These are phyloP conservation scores for Paratrypauchen microcephalus DNA, from an alignment of 2,797 vertebrate genomes.

Conservation along the genomic window DNA sequence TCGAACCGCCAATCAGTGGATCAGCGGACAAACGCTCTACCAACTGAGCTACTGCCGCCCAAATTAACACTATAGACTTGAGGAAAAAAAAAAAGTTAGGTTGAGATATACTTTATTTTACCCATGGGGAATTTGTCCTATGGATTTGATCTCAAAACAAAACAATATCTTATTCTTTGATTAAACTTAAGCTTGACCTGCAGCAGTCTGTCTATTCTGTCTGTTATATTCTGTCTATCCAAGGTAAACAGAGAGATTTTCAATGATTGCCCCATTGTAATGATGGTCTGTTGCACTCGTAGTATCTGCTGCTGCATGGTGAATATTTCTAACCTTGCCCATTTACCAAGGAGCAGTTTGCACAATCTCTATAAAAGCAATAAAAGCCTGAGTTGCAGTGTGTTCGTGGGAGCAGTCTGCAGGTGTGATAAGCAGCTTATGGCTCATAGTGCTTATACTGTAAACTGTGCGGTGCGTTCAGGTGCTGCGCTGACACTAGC, in stretches of 20 bases:
- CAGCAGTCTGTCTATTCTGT: not conserved
- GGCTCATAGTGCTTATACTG: conserved; percentile 21
- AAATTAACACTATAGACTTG: too few relatives aligned
- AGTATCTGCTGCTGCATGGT: not conserved
- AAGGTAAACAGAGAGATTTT: not conserved
- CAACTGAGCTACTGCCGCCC: too few relatives aligned
- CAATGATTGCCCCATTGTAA: not conserved
- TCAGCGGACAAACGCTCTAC: too few relatives aligned
- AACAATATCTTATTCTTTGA: not conserved
- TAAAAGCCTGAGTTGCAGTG: conserved; percentile 2
- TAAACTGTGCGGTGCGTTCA: conserved; percentile 24
- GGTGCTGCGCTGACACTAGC: conserved; percentile 21
- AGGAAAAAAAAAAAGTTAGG: too few relatives aligned
- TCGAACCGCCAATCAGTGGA: too few relatives aligned
- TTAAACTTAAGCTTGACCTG: not conserved
- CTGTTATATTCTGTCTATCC: too few relatives aligned
- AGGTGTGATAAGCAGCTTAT: conserved; percentile 22
- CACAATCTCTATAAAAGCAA: not conserved
- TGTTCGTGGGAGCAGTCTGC: conserved; percentile 11
- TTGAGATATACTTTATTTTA: too few relatives aligned
- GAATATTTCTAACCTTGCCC: conserved; percentile 4
- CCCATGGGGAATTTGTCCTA: too few relatives aligned
- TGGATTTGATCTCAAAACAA: too few relatives aligned
- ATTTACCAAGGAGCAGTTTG: not conserved
- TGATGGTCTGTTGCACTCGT: not conserved